Base-by-base conservation (phyloP, 92 coral and sea anemone genomes). In the Phenganax marumi region DNA sequence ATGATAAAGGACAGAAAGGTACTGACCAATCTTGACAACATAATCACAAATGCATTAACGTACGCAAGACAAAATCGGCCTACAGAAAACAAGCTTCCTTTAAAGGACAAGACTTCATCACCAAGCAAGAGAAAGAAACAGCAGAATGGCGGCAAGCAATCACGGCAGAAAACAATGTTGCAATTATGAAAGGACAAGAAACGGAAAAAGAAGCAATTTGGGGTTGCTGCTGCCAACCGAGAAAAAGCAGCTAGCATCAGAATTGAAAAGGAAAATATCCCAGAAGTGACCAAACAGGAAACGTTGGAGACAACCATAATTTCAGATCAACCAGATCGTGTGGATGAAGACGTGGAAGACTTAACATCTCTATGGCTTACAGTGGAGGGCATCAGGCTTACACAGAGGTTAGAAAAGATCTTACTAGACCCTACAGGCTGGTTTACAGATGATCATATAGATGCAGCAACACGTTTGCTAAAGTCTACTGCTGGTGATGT, bases 141-240 rank as follows among this genome's bases (percentile, higher is more conserved):
- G 21, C 21, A 14, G 23, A 7, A 58, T 18, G 21, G 21, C 0
- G n/a, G 1, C 0, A 18, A 18, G 21, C 65, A 0, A 5, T 23
- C 65, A 58, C 25, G 65, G n/a, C 23, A 14, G 23, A 58, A 58
- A 58, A 58, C 65, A 14, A 58, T 16, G 8, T 58, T 7, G 16
- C 23, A 12, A 18, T 18, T 58, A 58, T 21, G 65, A 18, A 23
- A 12, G 6, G 65, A 58, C 1, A 58, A 7, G 65, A 58, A 58
- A 58, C 0, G 65, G 21, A 58, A 58, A 58, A 58, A 58, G 65
- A 58, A 58, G 65, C 65, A 0, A 58, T 58, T 58, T 14, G 65
- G 65, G 19, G 21, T 58, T 58, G 65, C 65, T 7, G 65, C 65
- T 58, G 65, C n/a, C 65, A 58, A 58, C 19, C 65, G 65, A 58